Percentiles rank a stretch among this genome's conserved stretches.
Evolutionary conservation across 2,888 invertebrate species (phyloP).

Genomic region (Sylvicola fuscatus): DNA sequence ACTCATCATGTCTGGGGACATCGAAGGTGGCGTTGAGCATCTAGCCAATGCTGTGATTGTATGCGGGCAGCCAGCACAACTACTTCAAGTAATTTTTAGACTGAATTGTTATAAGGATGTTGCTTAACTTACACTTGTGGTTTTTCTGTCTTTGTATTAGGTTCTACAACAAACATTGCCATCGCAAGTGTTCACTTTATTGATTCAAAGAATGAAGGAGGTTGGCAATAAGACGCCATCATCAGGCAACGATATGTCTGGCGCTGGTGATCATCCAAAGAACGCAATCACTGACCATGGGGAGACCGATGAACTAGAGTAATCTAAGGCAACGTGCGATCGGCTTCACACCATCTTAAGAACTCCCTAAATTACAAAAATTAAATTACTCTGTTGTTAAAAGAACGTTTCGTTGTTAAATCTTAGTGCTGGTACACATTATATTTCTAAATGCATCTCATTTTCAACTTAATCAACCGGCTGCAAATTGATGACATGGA

Average conservation of each 20-base stretch:
- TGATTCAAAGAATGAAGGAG: conserved; percentile 46
- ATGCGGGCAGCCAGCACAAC: conserved; percentile 54
- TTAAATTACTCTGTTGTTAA: no score
- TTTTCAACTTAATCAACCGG: no score
- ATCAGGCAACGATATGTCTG: neutral
- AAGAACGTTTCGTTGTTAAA: no score
- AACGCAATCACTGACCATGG: neutral
- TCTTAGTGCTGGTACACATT: no score
- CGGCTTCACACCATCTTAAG: no score
- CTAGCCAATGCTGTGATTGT: conserved; percentile 94
- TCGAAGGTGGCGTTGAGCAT: conserved; percentile 86
- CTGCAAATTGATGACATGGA: no score
- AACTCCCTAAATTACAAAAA: no score
- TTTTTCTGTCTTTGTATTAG: no score
- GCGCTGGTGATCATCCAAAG: neutral
- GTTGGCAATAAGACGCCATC: conserved; percentile 14
- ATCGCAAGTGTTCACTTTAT: conserved; percentile 77
- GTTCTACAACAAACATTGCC: conserved; percentile 91
- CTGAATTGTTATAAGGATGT: neutral
- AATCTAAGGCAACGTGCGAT: neutral
- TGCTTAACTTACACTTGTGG: neutral
- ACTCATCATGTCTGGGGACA: conserved; percentile 62
- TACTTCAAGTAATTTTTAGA: conserved; percentile 16
- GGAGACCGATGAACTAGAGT: conserved; percentile 1
- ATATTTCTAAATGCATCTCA: no score